phyloP scores from a whole-genome alignment of 2,888 invertebrate species.

The Sarcophaga caerulescens region DNA sequence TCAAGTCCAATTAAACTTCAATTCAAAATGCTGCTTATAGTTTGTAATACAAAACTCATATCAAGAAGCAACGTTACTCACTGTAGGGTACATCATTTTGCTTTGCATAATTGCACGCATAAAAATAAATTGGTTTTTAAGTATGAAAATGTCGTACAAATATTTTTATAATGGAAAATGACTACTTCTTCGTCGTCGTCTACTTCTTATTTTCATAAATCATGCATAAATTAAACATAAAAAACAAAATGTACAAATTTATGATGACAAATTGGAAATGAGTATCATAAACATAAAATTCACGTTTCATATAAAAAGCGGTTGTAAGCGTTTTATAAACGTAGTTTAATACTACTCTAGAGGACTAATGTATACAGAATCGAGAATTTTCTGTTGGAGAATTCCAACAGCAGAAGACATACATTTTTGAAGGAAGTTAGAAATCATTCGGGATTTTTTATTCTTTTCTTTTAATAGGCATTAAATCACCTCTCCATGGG shows the following conservation, averaged over 20 bases:
- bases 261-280: not conserved
- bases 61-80: not conserved
- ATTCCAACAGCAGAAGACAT: too few species aligned
- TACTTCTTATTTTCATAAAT: not conserved
- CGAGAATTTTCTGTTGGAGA: too few species aligned
- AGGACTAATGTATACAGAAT: too few species aligned
- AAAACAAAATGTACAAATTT: not conserved
- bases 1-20: too few species aligned
- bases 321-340: too few species aligned
- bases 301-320: not conserved
- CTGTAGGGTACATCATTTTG: not conserved
- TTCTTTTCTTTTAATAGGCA: not conserved
- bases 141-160: conserved; percentile 24
- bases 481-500: conserved; percentile 40
- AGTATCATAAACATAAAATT: not conserved
- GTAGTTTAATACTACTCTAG: too few species aligned
- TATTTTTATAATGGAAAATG: conserved; percentile 4
- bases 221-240: not conserved
- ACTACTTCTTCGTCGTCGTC: not conserved
- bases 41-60: not conserved
- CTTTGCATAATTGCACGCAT: conserved; percentile 50
- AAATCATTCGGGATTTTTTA: too few species aligned
- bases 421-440: too few species aligned
- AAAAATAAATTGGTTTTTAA: conserved; percentile 63
- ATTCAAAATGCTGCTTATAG: too few species aligned